Base-by-base conservation (phyloP, 2,113 vertebrate genomes). In the Eurystomus gularis region DNA sequence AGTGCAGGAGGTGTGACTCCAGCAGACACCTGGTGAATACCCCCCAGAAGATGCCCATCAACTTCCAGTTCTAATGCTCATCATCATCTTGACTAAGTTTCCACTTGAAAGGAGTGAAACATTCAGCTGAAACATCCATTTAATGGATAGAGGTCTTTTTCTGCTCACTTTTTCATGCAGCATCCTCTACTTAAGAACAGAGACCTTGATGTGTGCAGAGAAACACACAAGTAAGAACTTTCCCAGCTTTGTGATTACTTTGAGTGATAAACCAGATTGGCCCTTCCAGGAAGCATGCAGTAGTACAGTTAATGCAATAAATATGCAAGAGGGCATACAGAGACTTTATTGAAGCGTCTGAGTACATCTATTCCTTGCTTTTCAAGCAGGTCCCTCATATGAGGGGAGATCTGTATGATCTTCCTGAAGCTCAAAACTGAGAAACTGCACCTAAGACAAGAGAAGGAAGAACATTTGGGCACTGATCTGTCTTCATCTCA, bases 301-400 rank as follows among this genome's bases (percentile, higher is more conserved):
- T 15, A 33, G 58, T 42, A 48, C 13, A 78, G 20, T 11, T 39
- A 35, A 54, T 21, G 12, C 25, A 72, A 57, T 4, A 11, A 52
- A 7, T 8, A 12, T 7, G 10, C 33, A 35, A 66, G 24, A 70
- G 17, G 5, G 17, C 21, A 28, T 10, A 46, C 0, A 19, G 17
- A 86, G 17, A 39, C 21, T 57, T 78, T 13, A 48, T 2, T 81
- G 26, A 66, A 78, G 21, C 15, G 12, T 55, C 39, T 62, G 20
- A 62, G 21, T 65, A 5, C 2, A 16, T 5, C 29, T 70, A 21
- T 12, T 62, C 37, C 29, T n/a, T 65, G 40, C 25, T 73, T 72
- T 80, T 33, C 49, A 60, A 9, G 31, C 29, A 52, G 20, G 58
- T 25, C 19, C 5, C 35, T 23, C 3, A 14, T 17, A 48, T 2